Conservation (phyloP, 2,888 invertebrate genomes). For the Ceraclea dissimilis region DNA sequence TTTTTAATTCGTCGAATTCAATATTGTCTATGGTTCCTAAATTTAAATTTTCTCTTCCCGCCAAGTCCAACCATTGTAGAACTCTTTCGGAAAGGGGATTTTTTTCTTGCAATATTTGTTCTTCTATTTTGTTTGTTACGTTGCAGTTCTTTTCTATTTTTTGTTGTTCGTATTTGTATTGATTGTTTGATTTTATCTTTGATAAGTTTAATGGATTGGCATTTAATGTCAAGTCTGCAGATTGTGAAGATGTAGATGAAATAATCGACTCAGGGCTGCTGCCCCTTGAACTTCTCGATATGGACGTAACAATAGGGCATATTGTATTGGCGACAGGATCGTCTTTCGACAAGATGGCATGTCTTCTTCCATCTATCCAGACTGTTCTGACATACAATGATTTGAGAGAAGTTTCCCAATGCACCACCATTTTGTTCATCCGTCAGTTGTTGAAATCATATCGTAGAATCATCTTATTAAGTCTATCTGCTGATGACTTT, state of each 20-base stretch:
- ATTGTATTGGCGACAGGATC: constrained; percentile 41
- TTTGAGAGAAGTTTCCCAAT: constrained; percentile 56
- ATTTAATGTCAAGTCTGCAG: constrained; percentile 31
- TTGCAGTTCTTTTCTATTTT: neutral
- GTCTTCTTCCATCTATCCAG: constrained; percentile 67
- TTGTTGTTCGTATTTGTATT: neutral
- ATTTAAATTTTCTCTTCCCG: constrained; percentile 50
- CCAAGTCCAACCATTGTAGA: constrained; percentile 71
- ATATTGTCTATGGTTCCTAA: constrained; percentile 26
- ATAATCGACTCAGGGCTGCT: constrained; percentile 29
- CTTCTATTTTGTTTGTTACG: constrained; percentile 26
- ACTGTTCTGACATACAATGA: constrained; percentile 55
- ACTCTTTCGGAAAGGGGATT: constrained; percentile 58
- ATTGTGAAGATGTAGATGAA: constrained; percentile 32
- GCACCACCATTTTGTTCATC: constrained; percentile 45
- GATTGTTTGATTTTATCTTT: constrained; percentile 5
- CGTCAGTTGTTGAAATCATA: no score
- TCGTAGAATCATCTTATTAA: no score
- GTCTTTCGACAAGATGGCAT: constrained; percentile 59
- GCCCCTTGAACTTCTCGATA: constrained; percentile 34
- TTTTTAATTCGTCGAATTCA: neutral
- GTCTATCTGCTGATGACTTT: no score
- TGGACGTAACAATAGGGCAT: constrained; percentile 31
- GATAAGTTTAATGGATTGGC: constrained; percentile 26
- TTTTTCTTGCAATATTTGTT: constrained; percentile 26